Percentiles rank a stretch among this genome's conserved stretches.
These are phyloP conservation scores for Nemurella pictetii DNA, from an alignment of 2,888 invertebrate species.

Conservation along the genomic window DNA sequence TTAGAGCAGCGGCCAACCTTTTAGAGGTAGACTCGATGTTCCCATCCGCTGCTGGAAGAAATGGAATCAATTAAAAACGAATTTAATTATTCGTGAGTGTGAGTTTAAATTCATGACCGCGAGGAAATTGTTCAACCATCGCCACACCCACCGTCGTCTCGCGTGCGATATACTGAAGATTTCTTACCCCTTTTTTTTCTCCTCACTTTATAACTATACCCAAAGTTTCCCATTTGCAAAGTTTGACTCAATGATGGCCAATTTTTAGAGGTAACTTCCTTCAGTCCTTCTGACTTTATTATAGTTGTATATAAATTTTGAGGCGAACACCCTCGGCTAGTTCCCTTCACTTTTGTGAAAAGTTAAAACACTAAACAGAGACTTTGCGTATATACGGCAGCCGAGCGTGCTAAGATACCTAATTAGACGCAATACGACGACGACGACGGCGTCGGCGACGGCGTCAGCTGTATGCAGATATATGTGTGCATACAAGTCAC, in stretches of 20 bases:
- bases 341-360: background rate
- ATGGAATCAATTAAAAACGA: conserved; percentile 30
- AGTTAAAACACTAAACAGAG: conserved; percentile 19
- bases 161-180: background rate
- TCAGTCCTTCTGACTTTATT: background rate
- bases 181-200: background rate
- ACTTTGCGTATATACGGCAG: background rate
- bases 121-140: background rate
- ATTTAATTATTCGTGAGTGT: conserved; percentile 10
- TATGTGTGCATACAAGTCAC: background rate
- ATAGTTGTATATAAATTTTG: background rate
- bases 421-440: background rate
- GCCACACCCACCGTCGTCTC: conserved; percentile 12
- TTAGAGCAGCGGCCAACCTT: background rate
- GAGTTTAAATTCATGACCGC: conserved; percentile 13
- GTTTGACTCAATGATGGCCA: background rate
- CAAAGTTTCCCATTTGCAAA: background rate
- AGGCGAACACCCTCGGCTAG: background rate
- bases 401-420: background rate
- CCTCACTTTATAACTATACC: background rate
- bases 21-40: conserved; percentile 3
- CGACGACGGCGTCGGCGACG: background rate
- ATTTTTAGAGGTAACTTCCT: background rate
- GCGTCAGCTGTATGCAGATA: background rate
- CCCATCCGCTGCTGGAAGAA: background rate